phyloP scores from a whole-genome alignment of 2,113 vertebrate species.

The Saccopteryx leptura region DNA sequence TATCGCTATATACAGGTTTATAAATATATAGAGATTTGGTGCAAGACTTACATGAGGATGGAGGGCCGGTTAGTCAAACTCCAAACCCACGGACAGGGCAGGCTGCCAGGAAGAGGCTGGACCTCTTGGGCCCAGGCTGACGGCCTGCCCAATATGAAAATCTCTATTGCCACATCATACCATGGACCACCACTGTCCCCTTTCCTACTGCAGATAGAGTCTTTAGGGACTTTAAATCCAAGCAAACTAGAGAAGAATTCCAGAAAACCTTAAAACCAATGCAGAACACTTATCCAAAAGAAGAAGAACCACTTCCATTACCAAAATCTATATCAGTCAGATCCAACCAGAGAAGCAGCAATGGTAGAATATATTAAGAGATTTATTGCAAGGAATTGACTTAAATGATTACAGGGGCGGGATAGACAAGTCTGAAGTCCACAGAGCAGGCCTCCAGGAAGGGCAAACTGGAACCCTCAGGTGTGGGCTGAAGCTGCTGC shows the following conservation, averaged over 20 bases:
- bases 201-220: background rate
- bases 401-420: background rate
- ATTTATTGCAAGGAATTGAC: background rate
- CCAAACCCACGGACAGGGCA: background rate
- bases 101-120: background rate
- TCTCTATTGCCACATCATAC: background rate
- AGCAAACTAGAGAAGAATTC: background rate
- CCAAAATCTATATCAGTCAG: background rate
- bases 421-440: background rate
- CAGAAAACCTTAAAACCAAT: constrained; percentile 15
- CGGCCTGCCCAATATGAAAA: background rate
- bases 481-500: no score
- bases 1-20: no score
- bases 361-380: background rate
- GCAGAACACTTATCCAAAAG: background rate
- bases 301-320: background rate
- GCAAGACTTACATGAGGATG: background rate
- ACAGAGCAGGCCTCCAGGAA: background rate
- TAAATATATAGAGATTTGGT: no score
- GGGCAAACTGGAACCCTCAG: background rate
- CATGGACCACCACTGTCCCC: background rate
- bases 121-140: background rate
- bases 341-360: background rate
- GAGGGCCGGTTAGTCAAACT: background rate
- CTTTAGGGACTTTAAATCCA: background rate